Percentiles rank a stretch among this genome's conserved stretches.
Evolutionary conservation across 1,140 invertebrate species (phyloP).

Genomic region (Melipona quadrifasciata): DNA sequence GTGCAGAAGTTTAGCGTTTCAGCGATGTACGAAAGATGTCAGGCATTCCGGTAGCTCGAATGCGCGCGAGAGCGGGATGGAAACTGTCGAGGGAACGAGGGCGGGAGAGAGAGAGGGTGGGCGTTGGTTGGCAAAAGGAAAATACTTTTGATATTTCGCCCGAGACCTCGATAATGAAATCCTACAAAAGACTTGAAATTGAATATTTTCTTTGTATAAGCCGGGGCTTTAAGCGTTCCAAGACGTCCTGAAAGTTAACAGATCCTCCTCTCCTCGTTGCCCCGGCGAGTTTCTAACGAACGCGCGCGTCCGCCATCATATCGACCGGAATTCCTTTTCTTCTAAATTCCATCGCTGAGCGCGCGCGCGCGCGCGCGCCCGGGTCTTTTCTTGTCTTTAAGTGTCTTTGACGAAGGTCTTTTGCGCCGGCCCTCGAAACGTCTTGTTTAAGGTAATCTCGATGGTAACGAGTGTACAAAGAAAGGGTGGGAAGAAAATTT

Average conservation of each 20-base stretch:
- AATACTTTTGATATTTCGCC: conserved; percentile 31
- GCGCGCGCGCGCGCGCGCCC: not conserved
- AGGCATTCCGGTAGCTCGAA: conserved; percentile 1
- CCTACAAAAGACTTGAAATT: conserved; percentile 29
- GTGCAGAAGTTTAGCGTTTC: conserved; percentile 2
- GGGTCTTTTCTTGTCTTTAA: not conserved
- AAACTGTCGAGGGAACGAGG: too few relatives aligned
- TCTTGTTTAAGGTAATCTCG: not conserved
- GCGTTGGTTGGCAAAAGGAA: not conserved
- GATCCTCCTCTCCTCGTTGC: not conserved
- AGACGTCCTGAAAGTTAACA: conserved; percentile 25
- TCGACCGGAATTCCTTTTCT: conserved; percentile 17
- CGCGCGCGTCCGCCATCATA: not conserved
- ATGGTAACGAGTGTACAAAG: not conserved
- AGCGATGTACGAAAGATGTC: not conserved
- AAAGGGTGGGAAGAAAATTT: not conserved
- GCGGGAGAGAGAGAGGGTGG: too few relatives aligned
- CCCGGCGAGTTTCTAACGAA: conserved; percentile 1
- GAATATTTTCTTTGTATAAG: conserved; percentile 40
- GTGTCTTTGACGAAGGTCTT: conserved; percentile 1
- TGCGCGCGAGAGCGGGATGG: not conserved
- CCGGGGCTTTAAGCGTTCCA: conserved; percentile 17
- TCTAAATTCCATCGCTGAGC: conserved; percentile 14
- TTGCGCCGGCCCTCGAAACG: not conserved
- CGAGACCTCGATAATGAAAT: conserved; percentile 26